Percentiles rank a stretch among this genome's conserved stretches.
Evolutionary conservation across 2,113 vertebrate genomes (phyloP).

Genomic region (Pionites leucogaster): DNA sequence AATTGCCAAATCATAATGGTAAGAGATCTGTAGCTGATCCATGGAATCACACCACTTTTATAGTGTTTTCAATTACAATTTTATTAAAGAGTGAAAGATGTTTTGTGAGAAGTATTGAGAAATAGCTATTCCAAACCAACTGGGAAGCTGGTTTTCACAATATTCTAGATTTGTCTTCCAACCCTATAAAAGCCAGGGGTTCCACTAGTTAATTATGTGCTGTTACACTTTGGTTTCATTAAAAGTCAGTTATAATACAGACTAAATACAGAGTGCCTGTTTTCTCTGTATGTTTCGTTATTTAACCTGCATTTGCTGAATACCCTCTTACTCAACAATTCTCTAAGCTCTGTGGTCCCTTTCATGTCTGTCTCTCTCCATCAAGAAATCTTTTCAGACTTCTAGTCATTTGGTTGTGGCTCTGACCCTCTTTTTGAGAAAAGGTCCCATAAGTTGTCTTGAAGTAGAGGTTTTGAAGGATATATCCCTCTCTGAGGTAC

Average conservation of each 20-base stretch:
- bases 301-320: not conserved
- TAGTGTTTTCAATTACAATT: constrained; percentile 5
- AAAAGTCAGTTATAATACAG: not conserved
- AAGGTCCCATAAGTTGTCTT: not conserved
- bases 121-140: not conserved
- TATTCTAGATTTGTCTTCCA: not conserved
- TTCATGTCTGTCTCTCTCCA: not conserved
- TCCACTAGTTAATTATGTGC: not conserved
- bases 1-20: not conserved
- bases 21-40: not conserved
- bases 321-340: not conserved
- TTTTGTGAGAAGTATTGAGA: not conserved
- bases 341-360: not conserved
- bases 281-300: not conserved
- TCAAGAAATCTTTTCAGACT: not conserved
- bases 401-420: not conserved
- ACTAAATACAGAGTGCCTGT: not conserved
- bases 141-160: not conserved
- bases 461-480: not conserved
- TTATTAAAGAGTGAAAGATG: constrained; percentile 12
- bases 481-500: not conserved
- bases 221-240: not conserved
- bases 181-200: not conserved
- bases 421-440: not conserved
- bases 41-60: not conserved